Base-by-base conservation (phyloP, 1,140 invertebrate species). In the Zaprionus tsacasi region DNA sequence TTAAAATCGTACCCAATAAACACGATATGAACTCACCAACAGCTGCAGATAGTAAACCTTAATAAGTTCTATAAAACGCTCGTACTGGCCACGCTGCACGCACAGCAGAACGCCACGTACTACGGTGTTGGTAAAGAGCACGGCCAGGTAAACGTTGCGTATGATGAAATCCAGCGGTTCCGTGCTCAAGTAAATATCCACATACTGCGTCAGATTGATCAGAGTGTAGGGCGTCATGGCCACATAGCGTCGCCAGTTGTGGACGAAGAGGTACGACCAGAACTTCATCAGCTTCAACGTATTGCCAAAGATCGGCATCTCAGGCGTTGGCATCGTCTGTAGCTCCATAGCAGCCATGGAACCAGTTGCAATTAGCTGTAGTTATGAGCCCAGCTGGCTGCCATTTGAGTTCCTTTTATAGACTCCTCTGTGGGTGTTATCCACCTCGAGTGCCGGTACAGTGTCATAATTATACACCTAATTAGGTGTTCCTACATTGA, bases 221-320 rank as follows among this genome's bases (percentile, higher is more conserved):
- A 91, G 15, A 0, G 72, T 38, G 11, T 69, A 91, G 0, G 88
- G 83, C 10, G 75, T 76, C 50, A 91, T 76, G 0, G 83, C 83
- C 45, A 85, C 70, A 73, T 91, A 91, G 6, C 89, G 79, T 1
- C 89, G 79, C 88, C 88, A 91, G 30, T 91, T 91, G 57, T 91
- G 89, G 3, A 89, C 83, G 17, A 61, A 91, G 1, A 91, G 60
- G 73, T 88, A 91, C 0, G 89, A 91, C 89, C 88, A 91, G 69
- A 91, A 91, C 57, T 86, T 91, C 83, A 91, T 91, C 4, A 91
- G 43, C 36, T 76, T 81, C 7, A 91, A 30, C 7, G 82, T 91
- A 25, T 43, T 85, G 13, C 80, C 88, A 13, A 91, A 88, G 12
- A 91, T 72, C 5, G 88, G 88, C 80, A 91, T 81, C 25, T 87